These are phyloP conservation scores for Aphelocoma californica DNA, from an alignment of 2,797 vertebrate genomes.

Conservation along the genomic window DNA sequence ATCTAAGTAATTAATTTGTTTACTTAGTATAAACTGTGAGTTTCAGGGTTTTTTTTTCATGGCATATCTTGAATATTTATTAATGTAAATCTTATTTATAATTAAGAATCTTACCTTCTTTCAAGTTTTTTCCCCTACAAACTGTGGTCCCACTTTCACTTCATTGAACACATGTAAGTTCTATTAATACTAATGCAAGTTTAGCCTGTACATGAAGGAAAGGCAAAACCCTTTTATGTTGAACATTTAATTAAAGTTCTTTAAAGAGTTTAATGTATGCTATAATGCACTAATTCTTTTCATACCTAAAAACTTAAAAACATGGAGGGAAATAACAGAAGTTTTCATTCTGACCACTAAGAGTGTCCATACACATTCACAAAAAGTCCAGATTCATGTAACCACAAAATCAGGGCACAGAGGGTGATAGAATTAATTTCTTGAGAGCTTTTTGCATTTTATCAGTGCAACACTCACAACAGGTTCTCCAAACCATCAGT, in stretches of 20 bases:
- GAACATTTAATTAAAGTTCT: constrained; percentile 21
- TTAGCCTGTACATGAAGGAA: constrained; percentile 18
- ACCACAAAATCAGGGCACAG: background rate
- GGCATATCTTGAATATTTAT: background rate
- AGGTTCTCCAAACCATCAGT: background rate
- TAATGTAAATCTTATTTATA: background rate
- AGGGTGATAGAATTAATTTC: background rate
- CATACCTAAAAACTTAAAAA: constrained; percentile 8
- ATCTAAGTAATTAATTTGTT: background rate
- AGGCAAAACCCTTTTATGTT: background rate
- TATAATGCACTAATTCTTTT: constrained; percentile 35
- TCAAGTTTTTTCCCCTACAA: background rate
- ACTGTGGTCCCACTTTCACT: background rate
- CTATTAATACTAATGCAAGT: background rate
- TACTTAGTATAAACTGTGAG: background rate
- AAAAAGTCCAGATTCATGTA: background rate
- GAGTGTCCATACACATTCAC: background rate
- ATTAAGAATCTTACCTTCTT: background rate
- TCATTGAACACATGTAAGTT: background rate
- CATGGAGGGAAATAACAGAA: background rate
- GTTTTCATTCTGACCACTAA: background rate
- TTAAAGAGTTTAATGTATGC: background rate
- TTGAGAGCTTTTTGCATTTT: background rate
- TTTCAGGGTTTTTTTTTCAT: background rate
- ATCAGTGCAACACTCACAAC: background rate